These are phyloP conservation scores for Coreius guichenoti DNA, from an alignment of 2,797 vertebrate species.

Conservation along the genomic window DNA sequence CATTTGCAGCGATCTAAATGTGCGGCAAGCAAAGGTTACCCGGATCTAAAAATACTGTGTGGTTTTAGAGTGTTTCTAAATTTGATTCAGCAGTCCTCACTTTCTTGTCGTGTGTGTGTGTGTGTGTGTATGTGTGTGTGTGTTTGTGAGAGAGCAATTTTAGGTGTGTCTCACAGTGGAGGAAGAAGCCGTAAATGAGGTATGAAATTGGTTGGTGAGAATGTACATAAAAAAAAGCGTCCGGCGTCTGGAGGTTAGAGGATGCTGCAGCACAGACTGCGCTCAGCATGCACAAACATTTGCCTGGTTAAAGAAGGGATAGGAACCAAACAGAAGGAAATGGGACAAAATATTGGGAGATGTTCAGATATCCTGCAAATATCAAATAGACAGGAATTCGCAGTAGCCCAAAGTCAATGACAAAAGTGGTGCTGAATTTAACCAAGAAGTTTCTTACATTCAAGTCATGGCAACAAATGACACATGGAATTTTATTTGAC, in stretches of 20 bases:
- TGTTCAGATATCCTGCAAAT: neutral
- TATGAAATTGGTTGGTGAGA: conserved; percentile 64
- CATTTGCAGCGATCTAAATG: conserved; percentile 19
- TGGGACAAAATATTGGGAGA: neutral
- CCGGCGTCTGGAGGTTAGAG: conserved; percentile 60
- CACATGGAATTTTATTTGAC: neutral
- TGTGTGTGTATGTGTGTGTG: conserved; percentile 29
- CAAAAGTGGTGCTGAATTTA: neutral
- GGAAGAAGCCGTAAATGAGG: conserved; percentile 60
- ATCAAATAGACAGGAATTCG: neutral
- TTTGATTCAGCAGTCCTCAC: conserved; percentile 17
- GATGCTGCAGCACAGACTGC: conserved; percentile 42
- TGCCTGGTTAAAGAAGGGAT: conserved; percentile 39
- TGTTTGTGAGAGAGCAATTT: conserved; percentile 30
- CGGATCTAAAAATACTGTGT: conserved; percentile 42
- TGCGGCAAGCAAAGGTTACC: conserved; percentile 20
- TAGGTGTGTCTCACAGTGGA: conserved; percentile 33
- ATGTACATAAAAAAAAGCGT: conserved; percentile 58
- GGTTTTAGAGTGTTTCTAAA: conserved; percentile 51
- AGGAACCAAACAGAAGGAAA: conserved; percentile 30
- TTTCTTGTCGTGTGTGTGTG: neutral
- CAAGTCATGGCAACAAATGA: conserved; percentile 49
- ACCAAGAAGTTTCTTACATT: neutral
- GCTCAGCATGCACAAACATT: conserved; percentile 44
- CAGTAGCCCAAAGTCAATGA: neutral